A percentile compares a stretch with the other conserved stretches of the same genome.
Evolutionary conservation across 2,888 invertebrate species (phyloP).

Genomic region (Hirtodrosophila trivittata): DNA sequence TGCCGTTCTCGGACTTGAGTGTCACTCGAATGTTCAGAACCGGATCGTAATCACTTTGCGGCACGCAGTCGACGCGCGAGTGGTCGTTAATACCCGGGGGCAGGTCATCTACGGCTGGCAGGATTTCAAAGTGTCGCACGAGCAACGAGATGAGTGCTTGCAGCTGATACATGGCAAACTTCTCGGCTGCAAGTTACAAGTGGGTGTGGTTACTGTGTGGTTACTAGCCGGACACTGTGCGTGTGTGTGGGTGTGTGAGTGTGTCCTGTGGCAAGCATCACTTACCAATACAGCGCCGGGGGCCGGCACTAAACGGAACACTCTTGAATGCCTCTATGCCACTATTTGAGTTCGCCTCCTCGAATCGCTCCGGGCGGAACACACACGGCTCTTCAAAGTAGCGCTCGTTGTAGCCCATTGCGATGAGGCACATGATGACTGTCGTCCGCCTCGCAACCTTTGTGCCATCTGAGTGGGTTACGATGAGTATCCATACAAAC

Average conservation of each 20-base stretch:
- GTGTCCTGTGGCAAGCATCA: background rate
- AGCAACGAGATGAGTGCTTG: constrained; percentile 85
- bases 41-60: constrained; percentile 80
- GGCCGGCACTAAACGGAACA: constrained; percentile 87
- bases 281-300: constrained; percentile 85
- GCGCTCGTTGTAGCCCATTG: constrained; percentile 80
- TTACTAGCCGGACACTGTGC: background rate
- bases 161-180: constrained; percentile 85
- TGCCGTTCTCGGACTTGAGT: constrained; percentile 84
- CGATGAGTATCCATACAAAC: accelerated
- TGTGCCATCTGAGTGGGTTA: constrained; percentile 68
- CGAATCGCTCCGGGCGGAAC: constrained; percentile 84
- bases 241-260: too few species aligned
- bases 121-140: constrained; percentile 84
- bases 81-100: constrained; percentile 76
- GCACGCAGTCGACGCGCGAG: constrained; percentile 65
- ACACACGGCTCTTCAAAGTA: constrained; percentile 75
- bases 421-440: constrained; percentile 76
- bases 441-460: constrained; percentile 78
- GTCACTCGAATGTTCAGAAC: constrained; percentile 84
- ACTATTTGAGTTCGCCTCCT: constrained; percentile 26
- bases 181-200: constrained; percentile 82
- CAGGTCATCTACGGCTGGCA: constrained; percentile 69
- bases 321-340: constrained; percentile 84
- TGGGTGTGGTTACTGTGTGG: background rate